Evolutionary conservation across 2,888 invertebrate species (phyloP), one percentile per base, ranked within the genome.

Genomic region (Blastobasis adustella): DNA sequence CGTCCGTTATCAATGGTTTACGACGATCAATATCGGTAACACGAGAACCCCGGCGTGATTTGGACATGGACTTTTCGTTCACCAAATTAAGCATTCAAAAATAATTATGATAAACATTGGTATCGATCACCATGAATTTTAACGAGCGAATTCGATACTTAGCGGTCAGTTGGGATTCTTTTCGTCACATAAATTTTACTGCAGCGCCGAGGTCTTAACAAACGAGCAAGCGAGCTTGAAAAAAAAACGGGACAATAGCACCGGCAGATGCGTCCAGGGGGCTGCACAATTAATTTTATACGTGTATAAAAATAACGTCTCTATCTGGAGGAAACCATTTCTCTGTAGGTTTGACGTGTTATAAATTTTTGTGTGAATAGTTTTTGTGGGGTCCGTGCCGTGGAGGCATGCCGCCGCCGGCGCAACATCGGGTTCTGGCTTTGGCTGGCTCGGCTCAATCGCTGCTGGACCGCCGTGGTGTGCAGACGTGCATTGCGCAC

Each of bases 271-370:
- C 76, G 69, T 58, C 72, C 66, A 66, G 68, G 65, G 23, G 69
- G 64, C 70, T 65, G 72, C 73, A 83, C 86, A 82, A 88, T 88
- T 87, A 88, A 87, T 87, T 82, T 82, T 76, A 83, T 80, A 79
- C 71, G 69, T 70, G 66, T 64, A 71, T 68, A 71, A 73, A 74
- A 72, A 71, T 79, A 79, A 83, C 79, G 71, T 84, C 87, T 87
- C 82, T 84, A 87, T 88, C 73, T 56, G 63, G 66, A 85, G 85
- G 87, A 86, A 85, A 75, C 82, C 82, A 86, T 88, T 83, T 79
- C 82, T 87, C 77, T 71, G 65, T 75, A 75, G 73, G 82, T 85
- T 81, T 85, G 86, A 86, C 85, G 82, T 76, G 82, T 82, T 85
- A 85, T 86, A 85, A 79, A 86, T 85, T 85, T 84, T 78, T 77